Percentiles rank a stretch among this genome's conserved stretches.
phyloP scores from a whole-genome alignment of 2,888 invertebrate genomes.

The Portevinia maculata region DNA sequence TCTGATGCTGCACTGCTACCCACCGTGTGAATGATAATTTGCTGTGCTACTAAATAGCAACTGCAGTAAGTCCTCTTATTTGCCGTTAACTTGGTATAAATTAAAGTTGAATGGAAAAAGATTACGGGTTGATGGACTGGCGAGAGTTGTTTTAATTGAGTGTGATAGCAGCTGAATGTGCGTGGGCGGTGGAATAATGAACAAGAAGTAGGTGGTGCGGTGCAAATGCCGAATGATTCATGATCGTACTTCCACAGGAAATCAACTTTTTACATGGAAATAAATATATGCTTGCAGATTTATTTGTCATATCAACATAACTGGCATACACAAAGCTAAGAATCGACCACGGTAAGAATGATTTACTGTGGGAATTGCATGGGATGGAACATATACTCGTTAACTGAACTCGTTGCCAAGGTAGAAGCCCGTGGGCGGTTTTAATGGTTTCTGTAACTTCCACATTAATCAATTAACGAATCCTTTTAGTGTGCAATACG shows the following conservation, averaged over 20 bases:
- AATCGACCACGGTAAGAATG: not conserved
- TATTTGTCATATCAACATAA: not conserved
- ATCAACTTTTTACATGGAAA: constrained; percentile 18
- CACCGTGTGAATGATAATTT: constrained; percentile 14
- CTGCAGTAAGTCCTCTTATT: constrained; percentile 29
- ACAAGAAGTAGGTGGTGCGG: constrained; percentile 33
- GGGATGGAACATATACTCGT: not conserved
- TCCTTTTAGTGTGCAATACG: not conserved
- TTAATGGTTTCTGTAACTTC: constrained; percentile 2
- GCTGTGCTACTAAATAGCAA: constrained; percentile 1
- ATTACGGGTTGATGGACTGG: constrained; percentile 52
- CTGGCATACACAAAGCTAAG: not conserved
- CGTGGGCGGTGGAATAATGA: constrained; percentile 31
- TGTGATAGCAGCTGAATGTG: not conserved
- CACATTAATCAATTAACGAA: constrained; percentile 8
- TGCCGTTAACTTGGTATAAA: constrained; percentile 25
- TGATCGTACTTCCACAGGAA: constrained; percentile 47
- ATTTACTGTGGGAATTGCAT: not conserved
- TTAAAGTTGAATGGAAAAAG: constrained; percentile 44
- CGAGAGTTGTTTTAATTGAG: constrained; percentile 33
- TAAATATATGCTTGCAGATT: constrained; percentile 1
- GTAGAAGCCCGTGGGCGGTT: constrained; percentile 17
- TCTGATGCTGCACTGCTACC: constrained; percentile 25
- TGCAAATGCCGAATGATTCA: constrained; percentile 36
- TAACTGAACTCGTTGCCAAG: not conserved